Base-by-base conservation (phyloP, 2,113 vertebrate species). In the Tupaia chinensis region DNA sequence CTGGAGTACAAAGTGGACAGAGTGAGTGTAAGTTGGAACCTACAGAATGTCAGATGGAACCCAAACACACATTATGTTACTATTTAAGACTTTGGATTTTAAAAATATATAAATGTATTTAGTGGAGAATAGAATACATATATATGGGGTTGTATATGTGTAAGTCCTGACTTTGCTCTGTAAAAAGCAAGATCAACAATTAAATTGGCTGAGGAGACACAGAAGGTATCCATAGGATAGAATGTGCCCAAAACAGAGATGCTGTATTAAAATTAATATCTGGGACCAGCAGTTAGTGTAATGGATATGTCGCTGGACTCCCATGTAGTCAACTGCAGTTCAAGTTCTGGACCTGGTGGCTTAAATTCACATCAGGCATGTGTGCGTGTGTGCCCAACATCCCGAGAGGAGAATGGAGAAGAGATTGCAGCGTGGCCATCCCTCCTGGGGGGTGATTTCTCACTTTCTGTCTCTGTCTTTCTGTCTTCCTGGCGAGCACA, bases 201-300 rank as follows among this genome's bases (percentile, higher is more conserved):
- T 65, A 61, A 17, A 74, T 10, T 7, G 11, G 12, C 61, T 54
- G 92, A 91, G 23, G 66, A 93, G 61, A 81, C 6, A 91, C 1
- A 76, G 34, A 69, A 91, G 32, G 11, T 44, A 66, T 72, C 7
- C 69, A 82, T 5, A 54, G 56, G 23, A 1, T 58, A 94, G 11
- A 22, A 83, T 68, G 15, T 86, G 80, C 27, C 95, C 80, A 83
- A 95, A 91, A 78, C 77, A 87, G 74, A 80, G 69, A 87, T 5
- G 63, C 13, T 25, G 20, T 68, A 80, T 74, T 87, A 74, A 89
- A 80, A 77, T 95, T 96, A 94, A 96, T 94, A 97, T 94, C 94
- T 44, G 44, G 44, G 44, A 44, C 44, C 44, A 44, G 44, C 44
- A 44, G 44, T 44, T 44, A 44, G 44, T 44, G 44, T 44, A 44